These are phyloP conservation scores for Lithophane ornitopus DNA, from an alignment of 2,888 invertebrate genomes.

Conservation along the genomic window DNA sequence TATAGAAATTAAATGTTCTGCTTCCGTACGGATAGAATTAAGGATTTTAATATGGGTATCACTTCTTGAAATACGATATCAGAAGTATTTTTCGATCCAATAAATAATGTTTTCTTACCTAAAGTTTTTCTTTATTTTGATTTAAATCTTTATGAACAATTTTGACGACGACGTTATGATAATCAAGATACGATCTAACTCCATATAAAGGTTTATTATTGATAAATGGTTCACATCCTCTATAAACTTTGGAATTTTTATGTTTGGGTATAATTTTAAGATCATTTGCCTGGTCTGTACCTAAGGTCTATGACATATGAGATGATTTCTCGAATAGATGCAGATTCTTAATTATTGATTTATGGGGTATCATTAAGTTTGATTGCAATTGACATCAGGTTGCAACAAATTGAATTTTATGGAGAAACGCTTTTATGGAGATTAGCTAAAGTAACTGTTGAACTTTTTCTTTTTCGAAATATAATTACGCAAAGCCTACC, in stretches of 20 bases:
- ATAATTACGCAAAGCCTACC: neutral
- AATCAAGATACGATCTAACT: slow-evolving; percentile 44
- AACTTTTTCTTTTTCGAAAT: neutral
- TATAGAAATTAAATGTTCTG: slow-evolving; percentile 17
- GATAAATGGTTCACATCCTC: slow-evolving; percentile 68
- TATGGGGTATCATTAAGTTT: slow-evolving; percentile 27
- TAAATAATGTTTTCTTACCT: slow-evolving; percentile 36
- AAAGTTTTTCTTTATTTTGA: slow-evolving; percentile 43
- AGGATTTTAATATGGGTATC: neutral
- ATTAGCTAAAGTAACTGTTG: neutral
- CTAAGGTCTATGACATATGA: slow-evolving; percentile 62
- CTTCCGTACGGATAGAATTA: slow-evolving; percentile 18
- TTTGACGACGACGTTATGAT: slow-evolving; percentile 42
- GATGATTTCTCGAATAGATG: slow-evolving; percentile 10
- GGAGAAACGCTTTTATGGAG: neutral
- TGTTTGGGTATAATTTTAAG: slow-evolving; percentile 48
- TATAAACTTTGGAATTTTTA: slow-evolving; percentile 66
- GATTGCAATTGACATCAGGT: slow-evolving; percentile 14
- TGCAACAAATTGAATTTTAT: slow-evolving; percentile 13
- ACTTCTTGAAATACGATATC: slow-evolving; percentile 12
- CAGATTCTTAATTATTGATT: slow-evolving; percentile 20
- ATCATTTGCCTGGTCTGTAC: slow-evolving; percentile 62
- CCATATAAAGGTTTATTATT: slow-evolving; percentile 50
- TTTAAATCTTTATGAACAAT: slow-evolving; percentile 50
- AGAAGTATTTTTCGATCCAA: slow-evolving; percentile 23